phyloP scores from a whole-genome alignment of 2,888 invertebrate genomes.

The Hemithea aestivaria region DNA sequence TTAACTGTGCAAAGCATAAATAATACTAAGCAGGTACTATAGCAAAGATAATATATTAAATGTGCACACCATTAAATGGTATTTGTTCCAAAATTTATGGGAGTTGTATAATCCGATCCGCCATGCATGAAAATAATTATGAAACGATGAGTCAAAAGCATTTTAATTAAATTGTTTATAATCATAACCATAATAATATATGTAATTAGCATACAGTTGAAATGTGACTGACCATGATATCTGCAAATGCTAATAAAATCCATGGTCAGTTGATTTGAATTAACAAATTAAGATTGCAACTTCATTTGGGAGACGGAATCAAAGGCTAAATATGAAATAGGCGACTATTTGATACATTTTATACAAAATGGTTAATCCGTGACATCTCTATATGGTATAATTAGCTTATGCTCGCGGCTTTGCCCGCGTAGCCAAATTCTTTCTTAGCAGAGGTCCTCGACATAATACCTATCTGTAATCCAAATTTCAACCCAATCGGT shows the following conservation, averaged over 20 bases:
- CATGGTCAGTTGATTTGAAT: slow-evolving; percentile 22
- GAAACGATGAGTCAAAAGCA: slow-evolving; percentile 16
- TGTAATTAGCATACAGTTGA: slow-evolving; percentile 19
- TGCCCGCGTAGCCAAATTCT: no score
- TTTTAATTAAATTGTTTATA: slow-evolving; percentile 10
- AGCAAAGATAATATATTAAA: no score
- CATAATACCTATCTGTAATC: no score
- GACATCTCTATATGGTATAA: no score
- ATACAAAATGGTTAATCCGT: no score
- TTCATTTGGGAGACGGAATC: slow-evolving; percentile 5
- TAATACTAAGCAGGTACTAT: no score
- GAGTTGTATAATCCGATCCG: slow-evolving; percentile 5
- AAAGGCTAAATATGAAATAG: not conserved
- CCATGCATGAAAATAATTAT: slow-evolving; percentile 20
- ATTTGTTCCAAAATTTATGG: slow-evolving; percentile 14
- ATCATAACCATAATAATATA: slow-evolving; percentile 18
- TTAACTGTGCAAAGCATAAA: no score
- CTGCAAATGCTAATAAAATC: slow-evolving; percentile 25
- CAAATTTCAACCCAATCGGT: no score
- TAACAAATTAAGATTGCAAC: not conserved
- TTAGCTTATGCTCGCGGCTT: no score
- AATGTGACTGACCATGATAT: slow-evolving; percentile 26
- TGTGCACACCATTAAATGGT: slow-evolving; percentile 9
- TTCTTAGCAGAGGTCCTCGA: no score
- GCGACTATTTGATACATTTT: no score